Conservation (phyloP, 2,888 invertebrate species). For the Rosalia funebris region DNA sequence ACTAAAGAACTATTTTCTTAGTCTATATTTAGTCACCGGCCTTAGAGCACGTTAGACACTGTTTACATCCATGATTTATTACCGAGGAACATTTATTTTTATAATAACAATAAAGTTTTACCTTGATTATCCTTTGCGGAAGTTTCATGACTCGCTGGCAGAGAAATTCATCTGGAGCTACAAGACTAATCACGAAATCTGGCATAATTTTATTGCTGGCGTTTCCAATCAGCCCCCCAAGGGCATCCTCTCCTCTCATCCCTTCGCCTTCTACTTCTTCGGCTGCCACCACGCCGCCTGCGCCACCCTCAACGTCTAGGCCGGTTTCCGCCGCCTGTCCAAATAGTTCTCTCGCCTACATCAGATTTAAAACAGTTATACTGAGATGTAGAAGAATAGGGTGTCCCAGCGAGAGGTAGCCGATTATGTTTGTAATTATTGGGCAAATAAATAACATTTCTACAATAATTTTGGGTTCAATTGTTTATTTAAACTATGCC, state of each 20-base stretch:
- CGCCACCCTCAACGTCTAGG: conserved; percentile 59
- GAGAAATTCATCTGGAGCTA: conserved; percentile 72
- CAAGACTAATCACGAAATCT: conserved; percentile 63
- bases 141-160: conserved; percentile 71
- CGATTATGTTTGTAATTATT: too few relatives aligned
- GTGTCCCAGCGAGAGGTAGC: too few relatives aligned
- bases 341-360: conserved; percentile 60
- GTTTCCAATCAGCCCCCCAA: conserved; percentile 38
- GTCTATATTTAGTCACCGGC: too few relatives aligned
- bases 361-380: background rate
- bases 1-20: too few relatives aligned
- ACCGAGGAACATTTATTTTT: too few relatives aligned
- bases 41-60: too few relatives aligned
- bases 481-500: too few relatives aligned
- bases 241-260: conserved; percentile 49
- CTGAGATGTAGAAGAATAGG: too few relatives aligned
- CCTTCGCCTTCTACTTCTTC: conserved; percentile 62
- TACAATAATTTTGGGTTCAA: too few relatives aligned
- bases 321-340: conserved; percentile 53
- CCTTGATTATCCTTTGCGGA: conserved; percentile 66
- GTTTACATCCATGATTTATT: too few relatives aligned
- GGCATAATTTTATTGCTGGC: conserved; percentile 62
- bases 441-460: too few relatives aligned
- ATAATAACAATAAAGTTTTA: too few relatives aligned
- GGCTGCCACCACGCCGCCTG: conserved; percentile 58